Conservation (phyloP, 2,113 vertebrate species). For the Oophaga pumilio region DNA sequence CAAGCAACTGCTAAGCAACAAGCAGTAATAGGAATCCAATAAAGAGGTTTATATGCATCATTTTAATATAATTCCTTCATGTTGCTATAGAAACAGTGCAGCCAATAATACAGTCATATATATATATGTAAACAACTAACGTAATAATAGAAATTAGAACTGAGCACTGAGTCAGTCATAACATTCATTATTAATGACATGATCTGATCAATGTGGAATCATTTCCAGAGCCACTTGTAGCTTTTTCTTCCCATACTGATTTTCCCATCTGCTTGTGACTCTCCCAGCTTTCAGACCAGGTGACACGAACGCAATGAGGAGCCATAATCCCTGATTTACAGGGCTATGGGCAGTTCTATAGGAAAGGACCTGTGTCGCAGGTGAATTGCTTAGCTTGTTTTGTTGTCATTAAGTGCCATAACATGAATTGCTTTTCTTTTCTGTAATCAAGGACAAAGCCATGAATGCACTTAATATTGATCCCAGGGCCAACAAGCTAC, state of each 20-base stretch:
- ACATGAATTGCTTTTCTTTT: constrained; percentile 53
- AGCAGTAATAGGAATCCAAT: not conserved
- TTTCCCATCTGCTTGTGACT: constrained; percentile 13
- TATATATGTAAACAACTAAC: not conserved
- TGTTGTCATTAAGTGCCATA: constrained; percentile 56
- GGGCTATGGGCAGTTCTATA: not conserved
- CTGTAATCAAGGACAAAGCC: constrained; percentile 52
- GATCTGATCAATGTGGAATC: not conserved
- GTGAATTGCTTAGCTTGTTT: constrained; percentile 45
- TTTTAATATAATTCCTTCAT: constrained; percentile 1
- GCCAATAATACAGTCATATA: not conserved
- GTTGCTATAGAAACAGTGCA: constrained; percentile 27
- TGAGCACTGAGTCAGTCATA: not conserved
- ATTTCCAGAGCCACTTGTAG: not conserved
- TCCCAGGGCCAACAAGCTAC: constrained; percentile 38
- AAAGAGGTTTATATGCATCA: not conserved
- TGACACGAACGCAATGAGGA: constrained; percentile 34
- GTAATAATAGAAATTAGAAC: constrained; percentile 9
- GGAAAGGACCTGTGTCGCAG: constrained; percentile 49
- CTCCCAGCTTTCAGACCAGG: not conserved
- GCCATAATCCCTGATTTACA: constrained; percentile 51
- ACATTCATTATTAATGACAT: not conserved
- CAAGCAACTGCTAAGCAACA: not conserved
- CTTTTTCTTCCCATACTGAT: not conserved
- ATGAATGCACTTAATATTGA: constrained; percentile 58